Evolutionary conservation across 2,797 vertebrate genomes (phyloP).

Genomic region (Propithecus deckenii): DNA sequence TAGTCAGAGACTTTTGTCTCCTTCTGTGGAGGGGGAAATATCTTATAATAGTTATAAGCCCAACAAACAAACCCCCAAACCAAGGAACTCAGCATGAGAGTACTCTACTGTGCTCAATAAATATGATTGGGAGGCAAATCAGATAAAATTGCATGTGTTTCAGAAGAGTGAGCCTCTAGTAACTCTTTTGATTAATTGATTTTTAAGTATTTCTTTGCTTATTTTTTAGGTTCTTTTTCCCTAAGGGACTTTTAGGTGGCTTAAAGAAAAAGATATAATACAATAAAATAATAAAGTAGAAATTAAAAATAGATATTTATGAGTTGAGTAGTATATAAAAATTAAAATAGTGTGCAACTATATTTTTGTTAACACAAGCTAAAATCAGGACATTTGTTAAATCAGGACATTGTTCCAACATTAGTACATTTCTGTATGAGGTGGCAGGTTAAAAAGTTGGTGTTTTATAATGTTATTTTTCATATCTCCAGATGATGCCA

Average conservation of each 20-base stretch:
- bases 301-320: neutral
- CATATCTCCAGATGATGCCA: neutral
- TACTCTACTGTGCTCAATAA: neutral
- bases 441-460: conserved; percentile 6
- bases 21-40: neutral
- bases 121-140: neutral
- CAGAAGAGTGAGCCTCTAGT: neutral
- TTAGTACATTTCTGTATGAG: neutral
- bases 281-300: conserved; percentile 14
- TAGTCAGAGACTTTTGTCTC: neutral
- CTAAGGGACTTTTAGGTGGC: neutral
- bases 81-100: neutral
- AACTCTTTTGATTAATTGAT: neutral
- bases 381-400: neutral
- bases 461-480: neutral
- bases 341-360: neutral
- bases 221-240: conserved; percentile 4
- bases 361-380: neutral
- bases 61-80: neutral
- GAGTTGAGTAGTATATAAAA: neutral
- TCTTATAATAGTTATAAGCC: neutral
- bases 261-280: conserved; percentile 1
- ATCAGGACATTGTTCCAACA: neutral
- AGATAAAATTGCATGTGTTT: neutral
- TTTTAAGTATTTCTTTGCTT: conserved; percentile 29